Base-by-base conservation (phyloP, 2,113 vertebrate genomes). In the Barnardius zonarius region DNA sequence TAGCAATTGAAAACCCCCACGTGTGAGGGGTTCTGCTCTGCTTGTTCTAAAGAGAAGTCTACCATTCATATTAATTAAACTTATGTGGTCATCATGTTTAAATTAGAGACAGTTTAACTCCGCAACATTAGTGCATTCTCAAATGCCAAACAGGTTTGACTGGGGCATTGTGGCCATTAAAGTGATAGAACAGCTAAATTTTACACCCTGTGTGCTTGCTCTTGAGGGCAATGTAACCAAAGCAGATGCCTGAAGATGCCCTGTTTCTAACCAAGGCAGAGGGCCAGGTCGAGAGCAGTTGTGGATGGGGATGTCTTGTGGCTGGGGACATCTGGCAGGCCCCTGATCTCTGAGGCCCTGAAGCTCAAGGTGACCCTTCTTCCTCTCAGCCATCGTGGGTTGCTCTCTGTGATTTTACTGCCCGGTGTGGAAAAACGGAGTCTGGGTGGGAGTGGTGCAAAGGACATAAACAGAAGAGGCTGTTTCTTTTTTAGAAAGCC, bases 361-460 rank as follows among this genome's bases (percentile, higher is more conserved):
- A 31, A 13, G 17, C 3, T 0, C 0, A 1, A 0, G 25, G 27
- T 30, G n/a, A 20, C 14, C 27, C 51, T n/a, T 2, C 6, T 8
- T 61, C 39, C 63, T 73, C 44, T 16, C 22, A 3, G 44, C 43
- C 31, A 0, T 13, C 1, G 5, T 35, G 77, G 35, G 30, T 10
- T 61, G 43, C 54, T 91, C 37, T 22, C 8, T 1, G 30, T 6
- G 6, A 37, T 43, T 83, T 44, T 30, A 6, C 41, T 62, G 91
- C 54, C 30, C 52, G 25, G 17, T 1, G 1, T 7, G n/a, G 66
- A 20, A 39, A 12, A 57, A 2, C 11, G 16, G 51, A 67, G 57
- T 27, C 72, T 17, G 49, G 17, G 2, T 31, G 46, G 55, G 37
- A 13, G 31, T 35, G n/a, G 14, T 39, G 43, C 72, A 41, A 67